Percentiles rank a stretch among this genome's conserved stretches.
Evolutionary conservation across 2,888 invertebrate species (phyloP).

Genomic region (Scaptomyza flava): DNA sequence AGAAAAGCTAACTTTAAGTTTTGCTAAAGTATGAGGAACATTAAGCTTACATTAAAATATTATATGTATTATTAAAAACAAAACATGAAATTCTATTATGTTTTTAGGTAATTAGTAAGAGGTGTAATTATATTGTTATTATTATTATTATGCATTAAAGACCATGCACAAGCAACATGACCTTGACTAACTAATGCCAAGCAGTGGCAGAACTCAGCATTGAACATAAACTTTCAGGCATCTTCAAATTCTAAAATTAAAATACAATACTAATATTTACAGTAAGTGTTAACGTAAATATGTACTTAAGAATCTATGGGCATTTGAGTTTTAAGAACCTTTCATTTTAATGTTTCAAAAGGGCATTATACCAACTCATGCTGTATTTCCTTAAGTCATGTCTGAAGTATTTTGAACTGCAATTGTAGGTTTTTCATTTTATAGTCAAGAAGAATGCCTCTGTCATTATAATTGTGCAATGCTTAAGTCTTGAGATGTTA

Average conservation of each 20-base stretch:
- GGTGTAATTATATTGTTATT: too few relatives aligned
- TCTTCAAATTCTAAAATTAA: background rate
- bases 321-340: background rate
- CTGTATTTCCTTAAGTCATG: background rate
- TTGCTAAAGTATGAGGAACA: background rate
- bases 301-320: background rate
- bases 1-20: background rate
- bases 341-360: background rate
- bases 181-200: constrained; percentile 28
- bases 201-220: constrained; percentile 18
- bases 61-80: too few relatives aligned
- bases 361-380: background rate
- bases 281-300: background rate
- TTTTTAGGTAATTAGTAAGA: too few relatives aligned
- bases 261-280: background rate
- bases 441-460: constrained; percentile 6
- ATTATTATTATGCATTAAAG: too few relatives aligned
- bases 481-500: constrained; percentile 12
- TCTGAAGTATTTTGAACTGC: background rate
- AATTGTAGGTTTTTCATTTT: background rate
- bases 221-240: background rate
- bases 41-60: too few relatives aligned
- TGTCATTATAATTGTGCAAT: constrained; percentile 32
- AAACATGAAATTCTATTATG: too few relatives aligned
- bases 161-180: too few relatives aligned